A percentile compares a stretch with the other conserved stretches of the same genome.
Evolutionary conservation across 92 coral and sea anemone species (phyloP).

Genomic region (Blastomussa wellsi): DNA sequence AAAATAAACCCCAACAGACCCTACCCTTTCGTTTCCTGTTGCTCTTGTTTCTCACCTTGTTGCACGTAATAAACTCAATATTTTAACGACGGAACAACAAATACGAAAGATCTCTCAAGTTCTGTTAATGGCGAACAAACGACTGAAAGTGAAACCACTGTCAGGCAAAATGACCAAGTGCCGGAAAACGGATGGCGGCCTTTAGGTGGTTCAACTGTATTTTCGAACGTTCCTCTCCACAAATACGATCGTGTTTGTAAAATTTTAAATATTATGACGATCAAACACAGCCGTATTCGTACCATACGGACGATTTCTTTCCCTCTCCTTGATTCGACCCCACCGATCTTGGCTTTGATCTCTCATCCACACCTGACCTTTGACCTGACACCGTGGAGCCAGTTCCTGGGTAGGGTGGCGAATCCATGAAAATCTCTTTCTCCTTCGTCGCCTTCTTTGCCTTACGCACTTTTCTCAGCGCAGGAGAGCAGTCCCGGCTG

Average conservation of each 20-base stretch:
- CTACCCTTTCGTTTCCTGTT: background rate
- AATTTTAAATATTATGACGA: background rate
- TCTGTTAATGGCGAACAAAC: background rate
- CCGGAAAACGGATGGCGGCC: background rate
- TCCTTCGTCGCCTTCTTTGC: constrained; percentile 40
- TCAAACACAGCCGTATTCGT: constrained; percentile 86
- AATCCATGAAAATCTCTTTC: constrained; percentile 43
- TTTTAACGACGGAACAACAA: background rate
- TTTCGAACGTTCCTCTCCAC: background rate
- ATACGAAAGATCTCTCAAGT: background rate
- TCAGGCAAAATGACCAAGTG: background rate
- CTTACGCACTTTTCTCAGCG: constrained; percentile 29
- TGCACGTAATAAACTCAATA: background rate
- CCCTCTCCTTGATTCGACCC: constrained; percentile 44
- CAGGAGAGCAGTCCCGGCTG: constrained; percentile 42
- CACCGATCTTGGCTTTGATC: constrained; percentile 44
- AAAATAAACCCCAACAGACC: background rate
- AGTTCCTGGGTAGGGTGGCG: constrained; percentile 13
- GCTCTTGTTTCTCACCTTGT: background rate
- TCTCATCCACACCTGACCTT: constrained; percentile 45
- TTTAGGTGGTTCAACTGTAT: background rate
- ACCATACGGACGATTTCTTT: constrained; percentile 77
- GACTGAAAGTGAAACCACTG: background rate
- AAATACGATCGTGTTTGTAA: too few relatives aligned
- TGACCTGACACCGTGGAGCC: constrained; percentile 37